These are phyloP conservation scores for Stegana nigrithorax DNA, from an alignment of 2,888 invertebrate genomes.

Conservation along the genomic window DNA sequence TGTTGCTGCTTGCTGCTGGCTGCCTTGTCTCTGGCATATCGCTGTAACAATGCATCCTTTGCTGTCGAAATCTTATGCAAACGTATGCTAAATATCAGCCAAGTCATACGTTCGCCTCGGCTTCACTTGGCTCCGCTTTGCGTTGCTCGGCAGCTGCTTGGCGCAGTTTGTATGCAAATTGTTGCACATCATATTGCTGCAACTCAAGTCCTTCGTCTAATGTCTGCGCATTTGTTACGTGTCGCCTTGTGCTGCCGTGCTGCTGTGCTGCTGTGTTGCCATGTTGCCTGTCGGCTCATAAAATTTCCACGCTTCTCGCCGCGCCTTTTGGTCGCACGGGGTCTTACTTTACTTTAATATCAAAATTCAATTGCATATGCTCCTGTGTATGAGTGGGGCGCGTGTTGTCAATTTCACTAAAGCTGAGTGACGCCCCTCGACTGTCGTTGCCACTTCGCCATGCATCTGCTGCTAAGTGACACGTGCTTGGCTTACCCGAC, in stretches of 20 bases:
- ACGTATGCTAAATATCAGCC: neutral
- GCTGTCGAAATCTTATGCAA: neutral
- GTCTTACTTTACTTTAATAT: neutral
- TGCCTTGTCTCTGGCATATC: neutral
- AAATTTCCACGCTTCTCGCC: no score
- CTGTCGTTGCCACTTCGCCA: no score
- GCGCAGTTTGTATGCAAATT: conserved; percentile 7
- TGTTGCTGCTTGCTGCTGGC: neutral
- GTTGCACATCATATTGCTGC: no score
- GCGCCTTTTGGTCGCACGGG: neutral
- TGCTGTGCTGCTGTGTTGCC: neutral
- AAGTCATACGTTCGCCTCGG: no score
- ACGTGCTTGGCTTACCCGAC: no score
- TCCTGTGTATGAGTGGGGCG: no score
- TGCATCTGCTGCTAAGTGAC: no score
- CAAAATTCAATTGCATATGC: conserved; percentile 1
- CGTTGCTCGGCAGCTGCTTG: no score
- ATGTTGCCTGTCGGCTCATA: neutral
- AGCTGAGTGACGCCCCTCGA: no score
- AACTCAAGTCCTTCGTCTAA: no score
- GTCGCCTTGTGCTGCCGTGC: neutral
- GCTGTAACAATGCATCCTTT: neutral
- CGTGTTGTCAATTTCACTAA: conserved; percentile 11
- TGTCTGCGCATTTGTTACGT: neutral
- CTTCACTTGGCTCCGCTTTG: no score